Conservation (phyloP, 2,888 invertebrate genomes). For the Drosophila helvetica region DNA sequence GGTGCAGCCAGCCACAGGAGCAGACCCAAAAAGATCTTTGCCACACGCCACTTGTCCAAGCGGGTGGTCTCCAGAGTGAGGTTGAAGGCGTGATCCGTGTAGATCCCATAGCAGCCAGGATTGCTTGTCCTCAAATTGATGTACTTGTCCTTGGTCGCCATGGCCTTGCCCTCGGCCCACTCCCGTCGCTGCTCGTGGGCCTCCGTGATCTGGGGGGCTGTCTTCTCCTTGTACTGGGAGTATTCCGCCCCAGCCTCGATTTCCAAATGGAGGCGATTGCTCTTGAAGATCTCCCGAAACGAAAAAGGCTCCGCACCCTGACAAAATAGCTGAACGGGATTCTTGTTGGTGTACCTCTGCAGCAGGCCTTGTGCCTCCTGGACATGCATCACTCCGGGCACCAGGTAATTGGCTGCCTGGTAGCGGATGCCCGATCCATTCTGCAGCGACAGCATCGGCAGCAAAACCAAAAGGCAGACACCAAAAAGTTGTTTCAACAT, state of each 20-base stretch:
- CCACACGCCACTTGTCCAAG: slow-evolving; percentile 28
- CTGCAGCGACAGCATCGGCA: background rate
- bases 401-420: slow-evolving; percentile 23
- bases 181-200: background rate
- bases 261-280: slow-evolving; percentile 29
- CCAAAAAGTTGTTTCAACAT: background rate
- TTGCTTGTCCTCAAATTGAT: slow-evolving; percentile 38
- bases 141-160: slow-evolving; percentile 10
- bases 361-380: slow-evolving; percentile 2
- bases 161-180: slow-evolving; percentile 32
- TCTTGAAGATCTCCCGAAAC: slow-evolving; percentile 44
- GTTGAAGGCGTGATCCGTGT: slow-evolving; percentile 39
- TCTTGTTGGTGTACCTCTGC: slow-evolving; percentile 22
- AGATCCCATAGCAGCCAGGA: slow-evolving; percentile 56
- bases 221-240: slow-evolving; percentile 43
- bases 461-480: background rate
- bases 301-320: slow-evolving; percentile 1
- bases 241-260: slow-evolving; percentile 4
- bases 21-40: slow-evolving; percentile 29
- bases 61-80: slow-evolving; percentile 34
- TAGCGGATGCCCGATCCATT: background rate
- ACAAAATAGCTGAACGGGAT: slow-evolving; percentile 48
- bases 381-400: background rate
- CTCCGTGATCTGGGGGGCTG: slow-evolving; percentile 12
- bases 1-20: slow-evolving; percentile 21